Conservation (phyloP, 2,113 vertebrate species). For the Psittacula cyanocephala region DNA sequence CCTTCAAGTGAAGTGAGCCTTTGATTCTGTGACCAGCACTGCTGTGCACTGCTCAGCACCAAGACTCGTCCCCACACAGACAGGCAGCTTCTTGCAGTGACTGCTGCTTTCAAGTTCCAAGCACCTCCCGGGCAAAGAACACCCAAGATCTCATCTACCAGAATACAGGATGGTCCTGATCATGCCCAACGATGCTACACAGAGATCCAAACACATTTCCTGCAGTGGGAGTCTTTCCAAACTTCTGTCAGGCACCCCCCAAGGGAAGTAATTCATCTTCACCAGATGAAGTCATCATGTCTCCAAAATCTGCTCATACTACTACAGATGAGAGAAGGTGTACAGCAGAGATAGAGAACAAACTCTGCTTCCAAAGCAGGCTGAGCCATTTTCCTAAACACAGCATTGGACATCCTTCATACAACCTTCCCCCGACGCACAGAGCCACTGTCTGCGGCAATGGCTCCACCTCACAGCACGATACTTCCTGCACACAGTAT, state of each 20-base stretch:
- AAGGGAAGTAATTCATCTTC: slow-evolving; percentile 6
- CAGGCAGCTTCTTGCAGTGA: background rate
- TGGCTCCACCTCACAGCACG: background rate
- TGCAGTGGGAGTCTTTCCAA: slow-evolving; percentile 17
- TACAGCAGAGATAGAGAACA: background rate
- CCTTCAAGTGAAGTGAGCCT: background rate
- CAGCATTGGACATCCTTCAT: background rate
- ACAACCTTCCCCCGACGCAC: background rate
- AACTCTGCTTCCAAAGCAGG: background rate
- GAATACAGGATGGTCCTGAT: slow-evolving; percentile 41
- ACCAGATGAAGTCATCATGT: slow-evolving; percentile 18
- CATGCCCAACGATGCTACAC: background rate
- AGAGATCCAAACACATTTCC: slow-evolving; percentile 33
- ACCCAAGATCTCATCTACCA: slow-evolving; percentile 32
- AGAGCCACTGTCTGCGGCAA: background rate
- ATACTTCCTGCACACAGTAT: background rate
- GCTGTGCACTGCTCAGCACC: background rate
- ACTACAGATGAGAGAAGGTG: background rate
- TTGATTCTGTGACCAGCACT: background rate
- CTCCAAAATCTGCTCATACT: background rate
- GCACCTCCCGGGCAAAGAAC: background rate
- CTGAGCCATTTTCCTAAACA: background rate
- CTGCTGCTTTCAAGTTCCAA: slow-evolving; percentile 18
- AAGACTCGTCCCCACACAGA: background rate
- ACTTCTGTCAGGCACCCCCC: background rate